Evolutionary conservation across 2,797 vertebrate species (phyloP).

Genomic region (Morus bassanus): DNA sequence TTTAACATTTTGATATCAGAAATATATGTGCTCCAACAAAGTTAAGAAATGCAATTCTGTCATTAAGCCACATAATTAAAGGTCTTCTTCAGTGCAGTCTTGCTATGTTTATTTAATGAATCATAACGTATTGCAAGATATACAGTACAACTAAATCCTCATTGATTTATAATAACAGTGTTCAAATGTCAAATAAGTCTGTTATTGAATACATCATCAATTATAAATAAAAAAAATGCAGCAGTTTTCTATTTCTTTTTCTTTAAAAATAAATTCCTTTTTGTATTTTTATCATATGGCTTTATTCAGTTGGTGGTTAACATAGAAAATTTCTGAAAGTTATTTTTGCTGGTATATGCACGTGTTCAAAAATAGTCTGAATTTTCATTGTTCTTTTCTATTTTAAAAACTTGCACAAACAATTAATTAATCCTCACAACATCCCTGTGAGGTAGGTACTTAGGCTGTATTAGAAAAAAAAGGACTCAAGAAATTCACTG

Average conservation of each 20-base stretch:
- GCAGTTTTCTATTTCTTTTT: background rate
- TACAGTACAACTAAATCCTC: background rate
- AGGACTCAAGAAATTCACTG: background rate
- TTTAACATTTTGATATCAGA: background rate
- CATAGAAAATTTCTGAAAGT: background rate
- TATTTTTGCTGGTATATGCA: constrained; percentile 1
- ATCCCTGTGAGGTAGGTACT: constrained; percentile 62
- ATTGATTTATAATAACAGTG: background rate
- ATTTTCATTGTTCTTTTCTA: background rate
- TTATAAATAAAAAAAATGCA: background rate
- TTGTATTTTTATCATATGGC: background rate
- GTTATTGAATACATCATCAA: background rate
- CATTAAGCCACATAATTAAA: background rate
- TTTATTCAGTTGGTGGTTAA: constrained; percentile 15
- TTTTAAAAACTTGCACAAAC: background rate
- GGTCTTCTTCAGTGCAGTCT: background rate
- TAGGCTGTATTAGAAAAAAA: background rate
- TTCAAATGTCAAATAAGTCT: background rate
- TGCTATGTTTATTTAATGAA: constrained; percentile 33
- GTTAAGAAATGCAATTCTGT: background rate
- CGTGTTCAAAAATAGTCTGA: background rate
- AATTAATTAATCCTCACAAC: constrained; percentile 49
- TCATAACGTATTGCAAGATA: constrained; percentile 2
- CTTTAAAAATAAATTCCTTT: constrained; percentile 11
- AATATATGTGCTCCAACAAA: background rate